These are phyloP conservation scores for Ciconia nigra DNA, from an alignment of 2,797 vertebrate genomes.

Conservation along the genomic window DNA sequence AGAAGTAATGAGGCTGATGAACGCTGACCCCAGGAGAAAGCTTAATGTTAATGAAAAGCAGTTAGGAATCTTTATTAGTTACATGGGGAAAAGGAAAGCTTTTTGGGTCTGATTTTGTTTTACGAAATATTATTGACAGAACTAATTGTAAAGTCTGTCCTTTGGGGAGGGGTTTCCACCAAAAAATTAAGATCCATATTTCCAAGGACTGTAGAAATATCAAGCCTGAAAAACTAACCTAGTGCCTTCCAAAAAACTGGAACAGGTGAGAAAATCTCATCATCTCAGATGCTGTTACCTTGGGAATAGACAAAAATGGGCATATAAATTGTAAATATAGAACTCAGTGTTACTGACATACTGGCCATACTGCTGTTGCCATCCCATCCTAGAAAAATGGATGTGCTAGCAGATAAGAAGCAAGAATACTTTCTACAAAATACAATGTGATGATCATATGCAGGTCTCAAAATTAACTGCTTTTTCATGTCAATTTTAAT, in stretches of 20 bases:
- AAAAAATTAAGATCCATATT: background rate
- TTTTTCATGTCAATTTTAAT: conserved; percentile 12
- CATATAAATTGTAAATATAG: background rate
- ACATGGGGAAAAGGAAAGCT: background rate
- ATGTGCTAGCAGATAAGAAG: background rate
- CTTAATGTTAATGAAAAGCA: background rate
- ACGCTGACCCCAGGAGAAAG: background rate
- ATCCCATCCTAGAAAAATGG: background rate
- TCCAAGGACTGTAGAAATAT: background rate
- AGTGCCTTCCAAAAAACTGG: background rate
- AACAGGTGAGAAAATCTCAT: background rate
- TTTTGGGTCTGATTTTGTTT: background rate
- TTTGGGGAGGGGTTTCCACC: background rate
- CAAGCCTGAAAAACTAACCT: background rate
- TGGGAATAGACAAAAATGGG: background rate
- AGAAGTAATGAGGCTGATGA: background rate
- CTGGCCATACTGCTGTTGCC: background rate
- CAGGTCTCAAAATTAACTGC: background rate
- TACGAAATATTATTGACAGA: background rate
- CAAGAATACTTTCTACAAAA: background rate
- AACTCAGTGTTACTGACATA: background rate
- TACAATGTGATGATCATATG: background rate
- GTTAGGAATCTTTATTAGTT: background rate
- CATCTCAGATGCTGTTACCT: background rate
- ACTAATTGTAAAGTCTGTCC: background rate